phyloP scores from a whole-genome alignment of 2,113 vertebrate genomes.

The Mionectes macconnelli region DNA sequence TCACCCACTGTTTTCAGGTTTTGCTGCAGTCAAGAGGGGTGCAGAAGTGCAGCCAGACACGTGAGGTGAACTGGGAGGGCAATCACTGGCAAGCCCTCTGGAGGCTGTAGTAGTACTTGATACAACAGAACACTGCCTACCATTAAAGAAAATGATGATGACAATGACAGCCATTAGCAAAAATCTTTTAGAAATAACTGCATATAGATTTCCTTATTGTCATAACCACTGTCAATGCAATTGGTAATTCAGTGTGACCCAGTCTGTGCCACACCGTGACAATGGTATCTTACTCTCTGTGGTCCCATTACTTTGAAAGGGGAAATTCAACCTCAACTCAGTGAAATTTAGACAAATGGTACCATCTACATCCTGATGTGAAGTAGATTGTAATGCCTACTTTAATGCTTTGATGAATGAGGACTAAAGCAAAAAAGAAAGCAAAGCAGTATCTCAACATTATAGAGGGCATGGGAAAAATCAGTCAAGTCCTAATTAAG shows the following conservation, averaged over 20 bases:
- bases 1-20: not conserved
- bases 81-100: not conserved
- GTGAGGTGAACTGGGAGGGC: fast-evolving
- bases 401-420: not conserved
- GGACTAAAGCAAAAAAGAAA: not conserved
- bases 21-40: not conserved
- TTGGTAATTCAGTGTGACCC: not conserved
- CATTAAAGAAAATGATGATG: not conserved
- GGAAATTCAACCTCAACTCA: not conserved
- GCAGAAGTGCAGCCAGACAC: not conserved
- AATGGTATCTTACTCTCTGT: not conserved
- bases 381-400: not conserved
- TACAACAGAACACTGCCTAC: not conserved
- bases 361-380: not conserved
- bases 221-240: not conserved
- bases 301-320: not conserved
- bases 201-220: not conserved
- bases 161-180: not conserved
- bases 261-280: not conserved
- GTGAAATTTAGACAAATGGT: not conserved
- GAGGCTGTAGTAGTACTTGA: not conserved
- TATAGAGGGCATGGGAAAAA: not conserved
- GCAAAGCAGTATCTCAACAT: not conserved
- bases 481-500: not conserved
- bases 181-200: not conserved